Evolutionary conservation across 2,113 vertebrate species (phyloP).

Genomic region (Onychostoma macrolepis): DNA sequence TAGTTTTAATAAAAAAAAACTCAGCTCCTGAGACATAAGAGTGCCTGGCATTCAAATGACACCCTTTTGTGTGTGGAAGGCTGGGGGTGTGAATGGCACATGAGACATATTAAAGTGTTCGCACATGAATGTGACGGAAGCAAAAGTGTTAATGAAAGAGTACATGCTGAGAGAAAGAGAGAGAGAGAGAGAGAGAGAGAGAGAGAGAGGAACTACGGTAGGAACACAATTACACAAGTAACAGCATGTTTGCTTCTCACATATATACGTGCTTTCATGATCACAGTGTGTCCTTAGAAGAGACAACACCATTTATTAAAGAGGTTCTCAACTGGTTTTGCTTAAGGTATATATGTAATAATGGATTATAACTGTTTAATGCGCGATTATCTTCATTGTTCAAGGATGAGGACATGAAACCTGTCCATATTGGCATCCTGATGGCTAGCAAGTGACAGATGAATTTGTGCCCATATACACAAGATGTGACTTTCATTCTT

Average conservation of each 20-base stretch:
- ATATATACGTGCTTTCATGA: not conserved
- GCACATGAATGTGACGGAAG: slow-evolving; percentile 28
- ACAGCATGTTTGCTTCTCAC: slow-evolving; percentile 23
- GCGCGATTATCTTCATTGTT: too few relatives aligned
- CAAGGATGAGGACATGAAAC: not conserved
- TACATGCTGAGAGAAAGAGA: not conserved
- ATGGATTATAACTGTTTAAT: not conserved
- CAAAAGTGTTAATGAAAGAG: slow-evolving; percentile 21
- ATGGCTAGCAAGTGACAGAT: not conserved
- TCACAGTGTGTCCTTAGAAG: not conserved
- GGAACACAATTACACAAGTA: slow-evolving; percentile 5
- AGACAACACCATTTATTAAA: not conserved
- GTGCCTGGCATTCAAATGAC: not conserved
- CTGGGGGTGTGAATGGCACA: slow-evolving; percentile 8
- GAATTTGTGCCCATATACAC: not conserved
- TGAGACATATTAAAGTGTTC: slow-evolving; percentile 17
- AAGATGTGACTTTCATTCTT: not conserved
- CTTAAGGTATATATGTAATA: not conserved
- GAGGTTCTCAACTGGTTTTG: not conserved
- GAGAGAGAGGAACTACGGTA: not conserved
- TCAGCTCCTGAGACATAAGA: not conserved
- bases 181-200: not conserved
- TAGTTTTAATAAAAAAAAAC: not conserved
- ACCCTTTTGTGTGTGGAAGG: not conserved
- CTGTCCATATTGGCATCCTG: not conserved